Base-by-base conservation (phyloP, 2,797 vertebrate species). In the Karalla daura region DNA sequence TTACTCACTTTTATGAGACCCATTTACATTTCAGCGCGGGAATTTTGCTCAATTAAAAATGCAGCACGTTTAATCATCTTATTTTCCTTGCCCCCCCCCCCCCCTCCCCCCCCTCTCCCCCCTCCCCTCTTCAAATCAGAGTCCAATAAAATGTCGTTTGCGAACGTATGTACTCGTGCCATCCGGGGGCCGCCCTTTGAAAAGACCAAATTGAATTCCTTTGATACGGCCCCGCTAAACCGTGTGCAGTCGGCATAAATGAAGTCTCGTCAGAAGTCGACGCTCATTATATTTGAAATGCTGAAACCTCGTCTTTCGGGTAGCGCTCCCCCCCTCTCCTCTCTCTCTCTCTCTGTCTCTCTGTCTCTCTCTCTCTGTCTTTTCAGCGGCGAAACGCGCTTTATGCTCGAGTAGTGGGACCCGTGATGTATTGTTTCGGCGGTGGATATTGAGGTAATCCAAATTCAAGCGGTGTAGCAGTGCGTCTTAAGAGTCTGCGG, bases 211-310 rank as follows among this genome's bases (percentile, higher is more conserved):
- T 85, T 85, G 60, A 89, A 89, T 88, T 84, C 73, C 83, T 91
- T 91, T 91, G 84, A 89, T 88, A 77, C 44, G 12, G 68, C 64
- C 74, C 56, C 73, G 36, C n/a, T n/a, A 49, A 61, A 70, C 82
- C 43, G 66, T 65, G 74, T 63, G 71, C 89, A 77, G 73, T 77
- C 55, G 56, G 75, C 85, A 85, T 74, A 88, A 87, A 89, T 88
- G 80, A 88, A 88, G 84, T 73, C 74, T 89, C 70, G 74, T 84
- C 86, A 80, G 80, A 88, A 90, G 86, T 81, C 69, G 23, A 69
- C 49, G 63, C 75, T 92, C 85, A 84, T 91, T 92, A 88, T 86
- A 87, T 80, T 76, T 88, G 68, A 89, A 86, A 88, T 53, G 75
- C 80, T 52, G 71, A 80, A n/a, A 74, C 61, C 67, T 75, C 44